Evolutionary conservation across 2,113 vertebrate species (phyloP).

Genomic region (Irena cyanogastra): DNA sequence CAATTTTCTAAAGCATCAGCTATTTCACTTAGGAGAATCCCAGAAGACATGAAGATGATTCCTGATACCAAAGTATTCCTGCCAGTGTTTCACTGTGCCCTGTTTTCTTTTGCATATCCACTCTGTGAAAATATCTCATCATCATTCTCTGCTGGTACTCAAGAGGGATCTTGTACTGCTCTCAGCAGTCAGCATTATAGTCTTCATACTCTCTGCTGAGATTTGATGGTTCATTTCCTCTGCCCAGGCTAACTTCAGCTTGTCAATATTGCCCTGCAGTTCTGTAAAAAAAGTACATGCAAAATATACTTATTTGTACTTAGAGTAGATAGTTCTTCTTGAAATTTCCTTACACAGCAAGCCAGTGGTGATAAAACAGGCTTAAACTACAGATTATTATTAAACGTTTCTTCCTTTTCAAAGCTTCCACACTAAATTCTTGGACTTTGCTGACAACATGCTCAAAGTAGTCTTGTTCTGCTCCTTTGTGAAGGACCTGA

Average conservation of each 20-base stretch:
- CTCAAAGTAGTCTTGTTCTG: not conserved
- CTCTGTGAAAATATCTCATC: not conserved
- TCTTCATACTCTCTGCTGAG: constrained; percentile 17
- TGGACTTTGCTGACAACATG: not conserved
- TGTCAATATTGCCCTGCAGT: constrained; percentile 5
- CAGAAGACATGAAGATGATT: not conserved
- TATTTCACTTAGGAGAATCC: not conserved
- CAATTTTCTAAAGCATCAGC: not conserved
- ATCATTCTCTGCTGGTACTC: constrained; percentile 1
- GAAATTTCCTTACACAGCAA: constrained; percentile 10
- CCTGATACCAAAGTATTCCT: not conserved
- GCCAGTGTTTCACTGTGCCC: not conserved
- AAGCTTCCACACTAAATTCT: not conserved
- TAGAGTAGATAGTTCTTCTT: not conserved
- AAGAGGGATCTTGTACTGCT: not conserved
- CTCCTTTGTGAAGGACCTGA: not conserved
- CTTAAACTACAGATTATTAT: not conserved
- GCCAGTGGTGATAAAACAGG: not conserved
- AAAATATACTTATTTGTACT: constrained; percentile 17
- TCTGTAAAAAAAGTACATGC: not conserved
- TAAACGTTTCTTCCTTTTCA: not conserved
- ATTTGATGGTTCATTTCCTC: constrained; percentile 54
- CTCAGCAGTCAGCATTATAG: constrained; percentile 31
- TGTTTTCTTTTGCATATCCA: not conserved
- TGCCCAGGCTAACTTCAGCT: constrained; percentile 26